A percentile compares a stretch with the other conserved stretches of the same genome.
These are phyloP conservation scores for Sebastiscus tertius DNA, from an alignment of 2,797 vertebrate species.

Conservation along the genomic window DNA sequence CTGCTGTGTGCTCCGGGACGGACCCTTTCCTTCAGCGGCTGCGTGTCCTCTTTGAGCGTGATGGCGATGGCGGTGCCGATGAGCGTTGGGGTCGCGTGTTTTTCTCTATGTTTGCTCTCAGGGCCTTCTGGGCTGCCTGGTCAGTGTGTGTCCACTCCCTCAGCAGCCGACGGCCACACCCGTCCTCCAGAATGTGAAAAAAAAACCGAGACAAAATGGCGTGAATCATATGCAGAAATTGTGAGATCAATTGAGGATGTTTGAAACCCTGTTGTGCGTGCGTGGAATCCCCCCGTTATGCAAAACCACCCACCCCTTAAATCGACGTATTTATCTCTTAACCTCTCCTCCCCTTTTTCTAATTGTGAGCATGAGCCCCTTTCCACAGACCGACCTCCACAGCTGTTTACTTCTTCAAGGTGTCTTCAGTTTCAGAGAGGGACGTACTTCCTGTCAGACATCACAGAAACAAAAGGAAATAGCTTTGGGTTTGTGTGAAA, in stretches of 20 bases:
- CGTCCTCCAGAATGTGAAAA: conserved; percentile 75
- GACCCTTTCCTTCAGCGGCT: neutral
- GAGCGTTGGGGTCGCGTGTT: neutral
- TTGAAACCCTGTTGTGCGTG: conserved; percentile 14
- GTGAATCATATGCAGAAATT: conserved; percentile 32
- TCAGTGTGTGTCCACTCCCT: conserved; percentile 41
- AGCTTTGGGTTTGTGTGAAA: neutral
- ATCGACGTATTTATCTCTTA: conserved; percentile 22
- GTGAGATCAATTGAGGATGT: conserved; percentile 31
- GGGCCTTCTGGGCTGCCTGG: conserved; percentile 43
- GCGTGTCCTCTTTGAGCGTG: neutral
- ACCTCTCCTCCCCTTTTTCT: neutral
- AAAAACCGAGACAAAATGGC: conserved; percentile 51
- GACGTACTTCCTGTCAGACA: conserved; percentile 4
- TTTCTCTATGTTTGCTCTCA: conserved; percentile 50
- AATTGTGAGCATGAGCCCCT: conserved; percentile 19
- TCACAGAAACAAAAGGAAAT: conserved; percentile 6
- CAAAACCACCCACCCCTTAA: conserved; percentile 50
- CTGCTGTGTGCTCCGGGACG: conserved; percentile 13
- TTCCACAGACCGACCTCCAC: neutral
- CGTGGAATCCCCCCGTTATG: conserved; percentile 57
- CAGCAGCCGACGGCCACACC: conserved; percentile 9
- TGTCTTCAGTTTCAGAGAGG: conserved; percentile 10
- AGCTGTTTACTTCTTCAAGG: neutral
- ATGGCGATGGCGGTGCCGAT: neutral